phyloP scores from a whole-genome alignment of 2,113 vertebrate genomes.

The Oryzias melastigma region DNA sequence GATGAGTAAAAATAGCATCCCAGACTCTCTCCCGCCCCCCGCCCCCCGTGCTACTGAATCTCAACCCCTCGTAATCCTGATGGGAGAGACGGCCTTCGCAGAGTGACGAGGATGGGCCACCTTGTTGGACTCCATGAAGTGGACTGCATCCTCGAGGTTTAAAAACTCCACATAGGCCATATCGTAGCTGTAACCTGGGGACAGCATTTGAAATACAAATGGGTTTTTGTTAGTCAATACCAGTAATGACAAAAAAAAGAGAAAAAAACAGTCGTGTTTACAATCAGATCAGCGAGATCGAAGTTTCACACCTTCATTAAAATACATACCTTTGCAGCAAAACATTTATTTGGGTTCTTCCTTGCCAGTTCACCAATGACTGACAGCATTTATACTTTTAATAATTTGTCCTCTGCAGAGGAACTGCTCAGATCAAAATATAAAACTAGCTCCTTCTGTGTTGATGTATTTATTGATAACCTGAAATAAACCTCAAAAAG shows the following conservation, averaged over 20 bases:
- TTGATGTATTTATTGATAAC: conserved; percentile 1
- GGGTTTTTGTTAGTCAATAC: conserved; percentile 96
- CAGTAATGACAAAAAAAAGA: conserved; percentile 70
- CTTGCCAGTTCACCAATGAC: conserved; percentile 30
- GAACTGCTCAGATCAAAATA: conserved; percentile 3
- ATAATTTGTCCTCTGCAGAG: conserved; percentile 14
- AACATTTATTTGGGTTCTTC: conserved; percentile 30
- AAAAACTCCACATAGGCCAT: conserved; percentile 99
- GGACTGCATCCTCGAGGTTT: conserved; percentile 99
- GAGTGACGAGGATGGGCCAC: conserved; percentile 98
- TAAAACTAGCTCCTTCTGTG: conserved; percentile 6
- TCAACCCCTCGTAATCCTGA: conserved; percentile 84
- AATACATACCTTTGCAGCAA: conserved; percentile 55
- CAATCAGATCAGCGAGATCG: conserved; percentile 56
- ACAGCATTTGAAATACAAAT: conserved; percentile 99
- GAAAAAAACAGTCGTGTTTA: conserved; percentile 46
- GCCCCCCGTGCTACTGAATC: conserved; percentile 62
- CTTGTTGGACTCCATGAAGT: conserved; percentile 99
- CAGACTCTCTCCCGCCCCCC: conserved; percentile 37
- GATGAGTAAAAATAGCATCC: conserved; percentile 33
- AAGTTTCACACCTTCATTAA: conserved; percentile 21
- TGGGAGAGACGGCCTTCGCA: conserved; percentile 86
- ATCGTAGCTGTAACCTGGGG: conserved; percentile 99
- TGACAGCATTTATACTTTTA: conserved; percentile 28
- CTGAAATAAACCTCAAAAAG: conserved; percentile 20